A percentile compares a stretch with the other conserved stretches of the same genome.
Conservation (phyloP, 1,140 invertebrate species). For the Pogonus chalceus region DNA sequence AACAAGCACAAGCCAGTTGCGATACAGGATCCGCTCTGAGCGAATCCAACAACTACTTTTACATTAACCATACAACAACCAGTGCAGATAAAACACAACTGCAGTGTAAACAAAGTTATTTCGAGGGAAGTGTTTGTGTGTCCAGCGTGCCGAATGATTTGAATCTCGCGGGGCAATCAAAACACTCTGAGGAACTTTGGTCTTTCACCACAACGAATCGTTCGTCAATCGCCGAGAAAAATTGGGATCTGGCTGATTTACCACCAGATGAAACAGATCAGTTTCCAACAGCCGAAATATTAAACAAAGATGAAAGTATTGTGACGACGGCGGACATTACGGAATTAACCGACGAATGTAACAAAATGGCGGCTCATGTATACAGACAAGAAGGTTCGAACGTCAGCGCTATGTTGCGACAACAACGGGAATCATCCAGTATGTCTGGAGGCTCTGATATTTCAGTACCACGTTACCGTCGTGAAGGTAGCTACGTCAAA, state of each 20-base stretch:
- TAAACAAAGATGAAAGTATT: constrained; percentile 1
- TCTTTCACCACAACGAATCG: constrained; percentile 15
- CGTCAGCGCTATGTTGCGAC: constrained; percentile 9
- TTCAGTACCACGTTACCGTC: constrained; percentile 16
- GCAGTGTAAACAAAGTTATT: constrained; percentile 14
- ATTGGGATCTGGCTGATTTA: constrained; percentile 43
- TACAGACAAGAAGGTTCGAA: constrained; percentile 9
- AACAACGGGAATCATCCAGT: constrained; percentile 13
- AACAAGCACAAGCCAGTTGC: constrained; percentile 20
- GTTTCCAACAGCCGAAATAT: not conserved
- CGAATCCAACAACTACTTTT: too few species aligned
- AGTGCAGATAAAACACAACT: constrained; percentile 6
- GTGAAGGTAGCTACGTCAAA: constrained; percentile 31
- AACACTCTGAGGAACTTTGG: constrained; percentile 20
- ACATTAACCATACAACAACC: constrained; percentile 11
- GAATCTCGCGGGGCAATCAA: constrained; percentile 32
- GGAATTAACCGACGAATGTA: not conserved
- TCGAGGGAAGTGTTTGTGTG: constrained; percentile 34
- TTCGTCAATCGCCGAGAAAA: constrained; percentile 32
- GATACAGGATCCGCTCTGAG: constrained; percentile 7
- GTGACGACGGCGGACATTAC: not conserved
- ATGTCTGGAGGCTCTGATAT: constrained; percentile 1
- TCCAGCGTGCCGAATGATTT: constrained; percentile 44
- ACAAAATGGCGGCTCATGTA: constrained; percentile 16
- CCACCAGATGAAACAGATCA: constrained; percentile 24